Conservation (phyloP, 2,113 vertebrate species). For the Mastomys coucha region DNA sequence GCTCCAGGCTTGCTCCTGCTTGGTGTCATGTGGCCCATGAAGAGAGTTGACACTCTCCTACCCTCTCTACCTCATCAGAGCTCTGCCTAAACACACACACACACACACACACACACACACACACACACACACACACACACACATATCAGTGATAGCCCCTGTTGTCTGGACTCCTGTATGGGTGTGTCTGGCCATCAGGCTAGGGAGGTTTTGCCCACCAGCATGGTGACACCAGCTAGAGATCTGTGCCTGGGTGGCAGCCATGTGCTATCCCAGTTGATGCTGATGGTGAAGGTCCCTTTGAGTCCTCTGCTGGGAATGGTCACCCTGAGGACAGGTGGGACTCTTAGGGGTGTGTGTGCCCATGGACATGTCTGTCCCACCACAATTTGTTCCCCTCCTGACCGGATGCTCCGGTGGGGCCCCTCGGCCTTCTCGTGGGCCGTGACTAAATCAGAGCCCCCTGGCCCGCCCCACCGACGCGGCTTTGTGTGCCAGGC, state of each 20-base stretch:
- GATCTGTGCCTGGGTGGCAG: not conserved
- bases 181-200: not conserved
- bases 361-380: rapidly evolving
- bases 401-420: not conserved
- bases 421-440: not conserved
- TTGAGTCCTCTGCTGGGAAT: not conserved
- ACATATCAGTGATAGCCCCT: not conserved
- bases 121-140: not conserved
- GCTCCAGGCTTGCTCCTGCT: not conserved
- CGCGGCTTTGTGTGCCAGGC: conserved; percentile 67
- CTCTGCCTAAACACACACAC: not conserved
- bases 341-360: not conserved
- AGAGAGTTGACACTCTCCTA: not conserved
- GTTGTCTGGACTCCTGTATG: not conserved
- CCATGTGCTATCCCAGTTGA: rapidly evolving
- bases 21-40: not conserved
- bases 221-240: not conserved
- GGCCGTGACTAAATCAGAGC: conserved; percentile 41
- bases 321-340: not conserved
- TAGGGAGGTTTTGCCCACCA: not conserved
- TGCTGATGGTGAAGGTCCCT: not conserved
- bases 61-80: rapidly evolving
- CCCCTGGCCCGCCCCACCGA: conserved; percentile 22
- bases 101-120: not conserved
- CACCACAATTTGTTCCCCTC: not conserved